phyloP scores from a whole-genome alignment of 2,888 invertebrate genomes.

The Dryadula phaetusa region DNA sequence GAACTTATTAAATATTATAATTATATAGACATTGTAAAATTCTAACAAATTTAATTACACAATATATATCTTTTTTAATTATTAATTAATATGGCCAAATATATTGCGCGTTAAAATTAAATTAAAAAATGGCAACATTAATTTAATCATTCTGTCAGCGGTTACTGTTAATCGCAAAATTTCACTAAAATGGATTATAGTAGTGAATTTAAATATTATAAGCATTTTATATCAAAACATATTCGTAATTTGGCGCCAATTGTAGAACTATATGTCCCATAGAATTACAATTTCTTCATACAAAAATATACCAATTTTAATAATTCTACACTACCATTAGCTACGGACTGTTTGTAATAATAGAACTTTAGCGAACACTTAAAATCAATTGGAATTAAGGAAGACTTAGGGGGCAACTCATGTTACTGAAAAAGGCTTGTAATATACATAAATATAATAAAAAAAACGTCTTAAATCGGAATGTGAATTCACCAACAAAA shows the following conservation, averaged over 20 bases:
- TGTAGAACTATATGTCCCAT: neutral
- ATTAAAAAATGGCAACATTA: slow-evolving; percentile 26
- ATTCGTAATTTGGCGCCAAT: neutral
- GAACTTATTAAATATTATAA: neutral
- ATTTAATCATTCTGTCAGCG: neutral
- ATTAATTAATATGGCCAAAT: slow-evolving; percentile 15
- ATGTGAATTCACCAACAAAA: slow-evolving; percentile 36
- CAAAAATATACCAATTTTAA: slow-evolving; percentile 16
- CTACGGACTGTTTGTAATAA: slow-evolving; percentile 26
- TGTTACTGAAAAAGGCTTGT: slow-evolving; percentile 8
- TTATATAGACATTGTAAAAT: neutral
- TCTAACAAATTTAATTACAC: slow-evolving; percentile 12
- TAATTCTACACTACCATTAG: slow-evolving; percentile 11
- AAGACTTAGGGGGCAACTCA: slow-evolving; percentile 36
- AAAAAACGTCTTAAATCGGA: slow-evolving; percentile 32
- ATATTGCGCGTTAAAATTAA: slow-evolving; percentile 13
- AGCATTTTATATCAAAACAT: neutral
- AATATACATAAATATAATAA: neutral
- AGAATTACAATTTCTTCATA: neutral
- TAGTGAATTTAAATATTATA: neutral
- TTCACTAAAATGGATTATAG: neutral
- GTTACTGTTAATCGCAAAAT: neutral
- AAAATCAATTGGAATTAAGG: slow-evolving; percentile 34
- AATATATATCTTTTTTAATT: neutral
- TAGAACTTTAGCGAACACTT: slow-evolving; percentile 24